Evolutionary conservation across 2,113 vertebrate species (phyloP), one percentile per base, ranked within the genome.

Genomic region (Suricata suricatta): DNA sequence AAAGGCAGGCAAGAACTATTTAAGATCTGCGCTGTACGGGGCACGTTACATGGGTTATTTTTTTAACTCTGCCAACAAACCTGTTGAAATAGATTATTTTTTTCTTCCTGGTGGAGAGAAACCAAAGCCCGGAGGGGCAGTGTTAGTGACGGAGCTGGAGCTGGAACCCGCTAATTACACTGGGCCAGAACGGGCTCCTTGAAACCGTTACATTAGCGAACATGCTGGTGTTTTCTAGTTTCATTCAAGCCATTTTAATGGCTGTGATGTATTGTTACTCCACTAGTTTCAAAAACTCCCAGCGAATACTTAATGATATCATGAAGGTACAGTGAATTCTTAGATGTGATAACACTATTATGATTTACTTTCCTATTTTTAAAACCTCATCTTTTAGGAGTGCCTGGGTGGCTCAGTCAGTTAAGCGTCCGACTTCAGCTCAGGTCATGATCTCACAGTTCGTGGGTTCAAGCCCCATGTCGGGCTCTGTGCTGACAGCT

Each of bases 61-160:
- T 35, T 11, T 69, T 29, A 14, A 52, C 10, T 44, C 88, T n/a
- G 29, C n/a, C 8, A 33, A 9, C 44, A 17, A 29, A 11, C 54
- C 68, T n/a, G 35, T 25, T 38, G 41, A 35, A 52, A 71, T 0
- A 6, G 33, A 17, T 4, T 35, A 3, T 15, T 68, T 64, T 86
- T 50, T 50, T 15, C 14, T 44, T 33, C 57, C 57, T 47, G 7
- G 25, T 54, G 81, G 52, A 21, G 47, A 68, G 82, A 54, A 33
- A 76, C 31, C 81, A 27, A 91, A 60, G 72, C 33, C 41, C 17
- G 0, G 68, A 64, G 93, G 41, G 35, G 74, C 7, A 7, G 71
- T 4, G 2, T 4, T 52, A 3, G 3, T 0, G 0, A 19, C 33
- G 8, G 33, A 69, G 68, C 66, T 1, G 25, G 79, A 14, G 60